phyloP scores from a whole-genome alignment of 2,797 vertebrate genomes.

The Anisognathus igniventris region DNA sequence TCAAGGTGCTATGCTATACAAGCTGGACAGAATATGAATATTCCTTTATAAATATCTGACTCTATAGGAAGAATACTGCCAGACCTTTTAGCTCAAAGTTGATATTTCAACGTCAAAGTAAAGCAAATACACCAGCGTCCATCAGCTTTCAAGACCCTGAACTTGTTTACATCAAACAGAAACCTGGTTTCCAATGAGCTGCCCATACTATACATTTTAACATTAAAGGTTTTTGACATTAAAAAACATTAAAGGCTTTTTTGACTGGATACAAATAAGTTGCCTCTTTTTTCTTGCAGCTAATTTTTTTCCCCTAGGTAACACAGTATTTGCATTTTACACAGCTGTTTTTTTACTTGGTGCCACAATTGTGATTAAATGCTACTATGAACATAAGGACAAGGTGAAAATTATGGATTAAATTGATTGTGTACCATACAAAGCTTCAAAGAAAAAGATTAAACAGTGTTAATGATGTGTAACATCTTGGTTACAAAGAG shows the following conservation, averaged over 20 bases:
- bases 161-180: not conserved
- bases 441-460: conserved; percentile 21
- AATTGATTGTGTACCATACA: not conserved
- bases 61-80: not conserved
- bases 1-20: not conserved
- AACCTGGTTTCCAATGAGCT: not conserved
- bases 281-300: not conserved
- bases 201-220: not conserved
- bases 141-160: not conserved
- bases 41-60: not conserved
- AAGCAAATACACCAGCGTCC: not conserved
- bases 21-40: not conserved
- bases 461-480: conserved; percentile 4
- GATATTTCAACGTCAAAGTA: not conserved
- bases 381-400: not conserved
- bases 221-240: not conserved
- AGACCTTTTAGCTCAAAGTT: not conserved
- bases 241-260: not conserved
- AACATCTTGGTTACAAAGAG: not conserved
- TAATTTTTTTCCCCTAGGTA: not conserved
- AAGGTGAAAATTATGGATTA: not conserved
- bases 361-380: not conserved
- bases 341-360: not conserved
- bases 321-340: not conserved
- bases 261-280: not conserved